phyloP scores from a whole-genome alignment of 2,888 invertebrate genomes.

The Brachypterus glaber region DNA sequence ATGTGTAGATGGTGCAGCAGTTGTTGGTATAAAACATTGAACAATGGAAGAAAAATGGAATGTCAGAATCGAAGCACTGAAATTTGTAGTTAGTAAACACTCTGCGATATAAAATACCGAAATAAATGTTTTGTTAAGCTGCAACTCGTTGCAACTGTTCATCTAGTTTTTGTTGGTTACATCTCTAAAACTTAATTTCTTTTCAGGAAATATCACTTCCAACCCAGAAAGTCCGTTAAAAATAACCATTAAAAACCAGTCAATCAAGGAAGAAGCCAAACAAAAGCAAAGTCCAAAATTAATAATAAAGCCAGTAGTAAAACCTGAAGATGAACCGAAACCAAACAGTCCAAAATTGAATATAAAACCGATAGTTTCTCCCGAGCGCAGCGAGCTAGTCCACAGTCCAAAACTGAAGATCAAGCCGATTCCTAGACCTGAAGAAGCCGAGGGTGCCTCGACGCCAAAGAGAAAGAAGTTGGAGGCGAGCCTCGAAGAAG shows the following conservation, averaged over 20 bases:
- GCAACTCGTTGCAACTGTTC: no score
- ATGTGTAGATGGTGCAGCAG: no score
- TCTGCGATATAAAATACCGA: no score
- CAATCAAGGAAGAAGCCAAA: slow-evolving; percentile 29
- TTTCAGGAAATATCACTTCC: no score
- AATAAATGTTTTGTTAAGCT: no score
- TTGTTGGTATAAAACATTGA: no score
- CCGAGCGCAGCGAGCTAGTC: slow-evolving; percentile 19
- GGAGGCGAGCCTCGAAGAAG: slow-evolving; percentile 31
- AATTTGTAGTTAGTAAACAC: no score
- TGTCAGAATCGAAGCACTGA: no score
- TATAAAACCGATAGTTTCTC: slow-evolving; percentile 37
- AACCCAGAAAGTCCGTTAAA: slow-evolving; percentile 33
- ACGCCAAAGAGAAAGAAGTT: slow-evolving; percentile 11
- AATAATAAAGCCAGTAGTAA: slow-evolving; percentile 46
- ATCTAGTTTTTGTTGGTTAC: no score
- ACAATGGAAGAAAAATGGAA: no score
- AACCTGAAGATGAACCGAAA: slow-evolving; percentile 38
- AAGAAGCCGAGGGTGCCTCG: slow-evolving; percentile 33
- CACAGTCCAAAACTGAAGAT: slow-evolving; percentile 44
- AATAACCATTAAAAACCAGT: slow-evolving; percentile 44
- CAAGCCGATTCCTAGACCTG: slow-evolving; percentile 36
- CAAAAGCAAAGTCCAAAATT: slow-evolving; percentile 29
- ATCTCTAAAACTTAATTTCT: no score
- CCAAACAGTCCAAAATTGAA: slow-evolving; percentile 36